Evolutionary conservation across 2,888 invertebrate species (phyloP).

Genomic region (Euzophera pinguis): DNA sequence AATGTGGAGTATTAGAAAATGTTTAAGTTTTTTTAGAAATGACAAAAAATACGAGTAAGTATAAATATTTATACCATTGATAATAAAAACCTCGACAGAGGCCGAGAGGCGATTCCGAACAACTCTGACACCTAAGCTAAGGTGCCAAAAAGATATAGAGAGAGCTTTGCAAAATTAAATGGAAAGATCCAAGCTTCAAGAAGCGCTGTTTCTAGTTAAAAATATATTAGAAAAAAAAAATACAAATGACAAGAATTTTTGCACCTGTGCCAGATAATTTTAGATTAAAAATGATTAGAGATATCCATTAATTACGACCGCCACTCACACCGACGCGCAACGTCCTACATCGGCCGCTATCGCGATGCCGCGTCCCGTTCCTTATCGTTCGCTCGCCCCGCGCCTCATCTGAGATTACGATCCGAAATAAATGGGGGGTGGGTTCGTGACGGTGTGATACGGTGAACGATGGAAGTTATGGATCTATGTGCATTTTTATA

Average conservation of each 20-base stretch:
- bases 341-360: conserved; percentile 31
- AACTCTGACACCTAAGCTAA: too few species aligned
- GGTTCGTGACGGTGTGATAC: conserved; percentile 53
- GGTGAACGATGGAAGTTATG: conserved; percentile 25
- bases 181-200: too few species aligned
- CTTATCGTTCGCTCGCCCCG: conserved; percentile 43
- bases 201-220: too few species aligned
- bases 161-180: too few species aligned
- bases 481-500: conserved; percentile 5
- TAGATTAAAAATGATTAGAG: conserved; percentile 24
- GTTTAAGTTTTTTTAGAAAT: too few species aligned
- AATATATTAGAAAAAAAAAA: too few species aligned
- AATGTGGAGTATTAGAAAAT: too few species aligned
- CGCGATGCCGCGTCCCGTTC: conserved; percentile 35
- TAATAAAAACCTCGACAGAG: too few species aligned
- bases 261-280: conserved; percentile 16
- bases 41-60: too few species aligned
- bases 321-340: conserved; percentile 29
- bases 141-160: too few species aligned
- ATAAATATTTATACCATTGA: too few species aligned
- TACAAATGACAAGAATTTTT: not conserved
- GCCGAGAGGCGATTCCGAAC: too few species aligned
- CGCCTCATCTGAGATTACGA: conserved; percentile 53
- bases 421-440: conserved; percentile 59
- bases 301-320: conserved; percentile 35